These are phyloP conservation scores for Pelagia noctiluca DNA, from an alignment of 30 jellyfish, hydroid and myxozoan species.

Conservation along the genomic window DNA sequence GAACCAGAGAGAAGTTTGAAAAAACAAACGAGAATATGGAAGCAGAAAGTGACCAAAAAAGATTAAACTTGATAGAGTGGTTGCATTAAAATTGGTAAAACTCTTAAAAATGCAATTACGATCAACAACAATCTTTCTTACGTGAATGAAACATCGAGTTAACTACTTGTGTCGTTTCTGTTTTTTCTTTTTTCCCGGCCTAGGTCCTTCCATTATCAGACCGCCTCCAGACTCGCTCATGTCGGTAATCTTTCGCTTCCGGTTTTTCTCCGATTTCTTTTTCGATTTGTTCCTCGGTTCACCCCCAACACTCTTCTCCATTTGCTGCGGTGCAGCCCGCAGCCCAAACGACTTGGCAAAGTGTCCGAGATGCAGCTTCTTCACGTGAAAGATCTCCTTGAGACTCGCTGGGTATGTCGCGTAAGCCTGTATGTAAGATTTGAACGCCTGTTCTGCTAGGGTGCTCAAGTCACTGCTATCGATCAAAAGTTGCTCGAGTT, in stretches of 20 bases:
- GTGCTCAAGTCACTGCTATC: conserved; percentile 29
- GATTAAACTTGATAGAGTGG: no score
- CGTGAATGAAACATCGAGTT: no score
- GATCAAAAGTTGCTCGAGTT: conserved; percentile 51
- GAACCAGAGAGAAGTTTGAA: no score
- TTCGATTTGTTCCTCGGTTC: conserved; percentile 43
- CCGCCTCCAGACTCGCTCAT: conserved; percentile 80
- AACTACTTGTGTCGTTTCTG: neutral
- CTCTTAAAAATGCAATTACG: no score
- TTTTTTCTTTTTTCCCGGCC: conserved; percentile 62
- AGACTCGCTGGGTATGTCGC: conserved; percentile 86
- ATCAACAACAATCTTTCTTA: no score
- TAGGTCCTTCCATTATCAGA: conserved; percentile 82
- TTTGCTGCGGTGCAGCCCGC: conserved; percentile 86
- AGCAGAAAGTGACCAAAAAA: no score
- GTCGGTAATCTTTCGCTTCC: conserved; percentile 44
- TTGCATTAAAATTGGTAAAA: no score
- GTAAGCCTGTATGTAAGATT: conserved; percentile 89
- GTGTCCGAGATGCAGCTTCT: conserved; percentile 92
- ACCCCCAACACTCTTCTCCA: conserved; percentile 35
- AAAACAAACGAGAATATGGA: no score
- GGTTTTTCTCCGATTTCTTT: neutral
- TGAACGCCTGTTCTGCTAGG: conserved; percentile 77
- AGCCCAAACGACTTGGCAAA: conserved; percentile 94
- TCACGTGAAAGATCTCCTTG: conserved; percentile 83